phyloP scores from a whole-genome alignment of 2,888 invertebrate species.

The Gasteruption jaculator region DNA sequence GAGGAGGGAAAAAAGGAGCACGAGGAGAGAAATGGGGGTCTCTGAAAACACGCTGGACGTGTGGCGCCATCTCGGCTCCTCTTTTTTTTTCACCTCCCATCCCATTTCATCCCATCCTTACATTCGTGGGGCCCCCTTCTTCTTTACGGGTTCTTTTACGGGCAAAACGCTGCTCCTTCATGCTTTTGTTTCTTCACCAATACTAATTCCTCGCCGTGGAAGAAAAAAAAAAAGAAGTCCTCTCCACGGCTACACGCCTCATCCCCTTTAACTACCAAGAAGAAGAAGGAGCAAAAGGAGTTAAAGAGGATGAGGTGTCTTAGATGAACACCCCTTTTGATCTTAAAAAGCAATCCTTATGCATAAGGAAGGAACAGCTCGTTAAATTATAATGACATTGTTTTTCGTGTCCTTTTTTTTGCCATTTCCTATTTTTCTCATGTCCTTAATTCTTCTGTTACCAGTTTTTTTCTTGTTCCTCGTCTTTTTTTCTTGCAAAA shows the following conservation, averaged over 20 bases:
- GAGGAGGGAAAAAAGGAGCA: not conserved
- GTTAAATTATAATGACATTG: slow-evolving; percentile 48
- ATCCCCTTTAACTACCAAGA: too few species aligned
- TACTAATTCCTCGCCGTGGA: slow-evolving; percentile 49
- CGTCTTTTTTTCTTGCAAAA: too few species aligned
- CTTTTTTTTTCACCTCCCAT: slow-evolving; percentile 36
- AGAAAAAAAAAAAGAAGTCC: slow-evolving; percentile 15
- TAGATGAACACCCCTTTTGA: too few species aligned
- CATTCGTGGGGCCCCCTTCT: not conserved
- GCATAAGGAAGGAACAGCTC: slow-evolving; percentile 36
- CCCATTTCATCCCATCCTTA: slow-evolving; percentile 23
- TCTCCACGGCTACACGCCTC: slow-evolving; percentile 53
- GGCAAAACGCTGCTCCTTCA: slow-evolving; percentile 20
- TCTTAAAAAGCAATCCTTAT: not conserved
- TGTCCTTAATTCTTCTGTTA: too few species aligned
- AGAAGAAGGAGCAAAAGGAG: too few species aligned
- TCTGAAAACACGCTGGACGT: slow-evolving; percentile 50
- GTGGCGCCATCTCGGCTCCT: slow-evolving; percentile 49
- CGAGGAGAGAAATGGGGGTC: too few species aligned
- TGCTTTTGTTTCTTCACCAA: slow-evolving; percentile 48
- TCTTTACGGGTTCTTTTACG: too few species aligned
- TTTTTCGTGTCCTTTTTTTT: too few species aligned
- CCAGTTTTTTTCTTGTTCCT: too few species aligned
- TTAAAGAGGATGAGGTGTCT: too few species aligned
- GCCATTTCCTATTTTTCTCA: too few species aligned